A percentile compares a stretch with the other conserved stretches of the same genome.
Conservation (phyloP, 2,797 vertebrate genomes). For the Eptatretus atami region DNA sequence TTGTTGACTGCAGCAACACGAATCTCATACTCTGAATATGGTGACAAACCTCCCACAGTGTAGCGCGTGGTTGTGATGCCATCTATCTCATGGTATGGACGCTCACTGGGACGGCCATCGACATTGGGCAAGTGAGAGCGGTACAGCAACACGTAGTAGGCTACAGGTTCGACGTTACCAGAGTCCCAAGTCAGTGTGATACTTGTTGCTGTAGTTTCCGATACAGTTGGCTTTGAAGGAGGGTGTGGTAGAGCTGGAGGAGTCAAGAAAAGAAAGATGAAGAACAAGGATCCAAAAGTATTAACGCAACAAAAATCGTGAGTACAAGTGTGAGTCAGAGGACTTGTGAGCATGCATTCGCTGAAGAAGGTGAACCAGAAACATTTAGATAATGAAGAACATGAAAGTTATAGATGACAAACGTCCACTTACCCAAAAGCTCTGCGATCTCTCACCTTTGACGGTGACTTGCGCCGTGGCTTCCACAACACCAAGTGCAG, state of each 20-base stretch:
- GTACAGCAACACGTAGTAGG: constrained; percentile 93
- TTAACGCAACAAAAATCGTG: too few species aligned
- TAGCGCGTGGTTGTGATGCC: constrained; percentile 88
- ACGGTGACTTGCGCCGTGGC: constrained; percentile 92
- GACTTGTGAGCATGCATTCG: too few species aligned
- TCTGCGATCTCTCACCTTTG: constrained; percentile 32
- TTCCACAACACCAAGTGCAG: constrained; percentile 89
- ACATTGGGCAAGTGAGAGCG: constrained; percentile 40
- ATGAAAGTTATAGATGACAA: too few species aligned
- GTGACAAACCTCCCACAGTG: constrained; percentile 78
- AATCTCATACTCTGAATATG: constrained; percentile 89
- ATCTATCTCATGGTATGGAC: constrained; percentile 78
- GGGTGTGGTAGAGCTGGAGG: constrained; percentile 57
- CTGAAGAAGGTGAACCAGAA: too few species aligned
- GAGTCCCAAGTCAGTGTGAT: constrained; percentile 96
- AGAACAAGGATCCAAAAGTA: neutral
- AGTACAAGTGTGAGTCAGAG: too few species aligned
- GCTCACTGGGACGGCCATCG: constrained; percentile 15
- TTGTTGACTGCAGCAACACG: constrained; percentile 81
- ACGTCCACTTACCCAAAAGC: too few species aligned
- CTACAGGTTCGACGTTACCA: constrained; percentile 77
- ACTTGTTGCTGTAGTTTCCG: constrained; percentile 84
- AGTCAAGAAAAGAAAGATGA: constrained; percentile 10
- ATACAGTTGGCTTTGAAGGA: constrained; percentile 59
- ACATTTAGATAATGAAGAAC: too few species aligned